Evolutionary conservation across 2,113 vertebrate species (phyloP).

Genomic region (Talpa occidentalis): DNA sequence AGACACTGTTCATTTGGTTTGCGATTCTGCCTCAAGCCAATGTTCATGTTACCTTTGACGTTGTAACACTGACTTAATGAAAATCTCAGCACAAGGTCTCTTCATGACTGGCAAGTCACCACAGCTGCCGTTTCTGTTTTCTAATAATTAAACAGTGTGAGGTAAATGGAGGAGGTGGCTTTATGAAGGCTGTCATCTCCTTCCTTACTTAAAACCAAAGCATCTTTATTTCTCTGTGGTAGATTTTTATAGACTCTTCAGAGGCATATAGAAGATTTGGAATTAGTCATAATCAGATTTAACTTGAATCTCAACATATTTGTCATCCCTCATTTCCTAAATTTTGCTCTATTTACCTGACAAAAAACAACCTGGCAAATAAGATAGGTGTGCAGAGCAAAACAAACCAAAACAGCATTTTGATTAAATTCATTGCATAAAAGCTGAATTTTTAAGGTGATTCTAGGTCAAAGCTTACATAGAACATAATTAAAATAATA

Average conservation of each 20-base stretch:
- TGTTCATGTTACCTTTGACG: neutral
- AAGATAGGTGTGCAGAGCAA: neutral
- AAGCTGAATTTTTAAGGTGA: conserved; percentile 22
- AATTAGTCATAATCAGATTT: neutral
- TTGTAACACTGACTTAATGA: neutral
- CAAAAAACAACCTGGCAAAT: neutral
- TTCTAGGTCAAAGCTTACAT: neutral
- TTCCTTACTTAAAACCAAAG: neutral
- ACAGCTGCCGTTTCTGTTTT: conserved; percentile 25
- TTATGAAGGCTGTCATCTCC: neutral
- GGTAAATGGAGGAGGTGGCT: neutral
- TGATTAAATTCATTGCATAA: conserved; percentile 24
- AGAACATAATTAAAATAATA: conserved; percentile 19
- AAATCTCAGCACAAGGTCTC: neutral
- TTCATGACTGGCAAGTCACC: neutral
- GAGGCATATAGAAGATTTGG: neutral
- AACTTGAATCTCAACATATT: conserved; percentile 32
- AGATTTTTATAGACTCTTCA: neutral
- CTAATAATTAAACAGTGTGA: neutral
- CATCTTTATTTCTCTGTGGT: conserved; percentile 28
- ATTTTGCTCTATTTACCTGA: conserved; percentile 4
- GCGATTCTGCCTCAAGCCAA: neutral
- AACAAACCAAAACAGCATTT: neutral
- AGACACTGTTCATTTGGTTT: neutral
- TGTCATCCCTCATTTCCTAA: neutral